Evolutionary conservation across 2,113 vertebrate genomes (phyloP).

Genomic region (Ibidorhyncha struthersii): DNA sequence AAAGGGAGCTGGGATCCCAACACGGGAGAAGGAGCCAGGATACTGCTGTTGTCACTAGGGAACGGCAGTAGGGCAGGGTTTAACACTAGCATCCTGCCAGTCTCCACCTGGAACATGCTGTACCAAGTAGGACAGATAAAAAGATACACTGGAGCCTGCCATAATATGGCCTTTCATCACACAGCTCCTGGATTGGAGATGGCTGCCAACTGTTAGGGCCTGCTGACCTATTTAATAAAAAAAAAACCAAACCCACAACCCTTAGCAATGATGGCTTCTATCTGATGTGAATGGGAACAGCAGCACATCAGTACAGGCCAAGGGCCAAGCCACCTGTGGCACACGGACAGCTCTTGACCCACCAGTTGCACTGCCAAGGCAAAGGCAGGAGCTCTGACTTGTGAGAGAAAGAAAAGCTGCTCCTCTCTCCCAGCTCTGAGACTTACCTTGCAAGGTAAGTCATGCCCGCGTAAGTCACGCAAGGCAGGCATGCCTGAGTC

Average conservation of each 20-base stretch:
- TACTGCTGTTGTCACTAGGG: background rate
- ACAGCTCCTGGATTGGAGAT: background rate
- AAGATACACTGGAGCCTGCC: constrained; percentile 48
- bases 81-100: constrained; percentile 6
- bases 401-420: background rate
- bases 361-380: background rate
- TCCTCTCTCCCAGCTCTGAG: background rate
- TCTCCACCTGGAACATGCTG: constrained; percentile 42
- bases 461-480: too few relatives aligned
- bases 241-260: background rate
- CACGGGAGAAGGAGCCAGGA: background rate
- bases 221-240: constrained; percentile 37
- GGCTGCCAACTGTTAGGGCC: constrained; percentile 30
- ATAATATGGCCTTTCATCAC: constrained; percentile 44
- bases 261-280: background rate
- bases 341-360: background rate
- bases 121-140: constrained; percentile 51
- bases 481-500: background rate
- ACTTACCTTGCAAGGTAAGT: background rate
- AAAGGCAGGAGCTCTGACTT: constrained; percentile 18
- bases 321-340: background rate
- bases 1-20: background rate
- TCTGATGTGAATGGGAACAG: background rate
- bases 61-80: background rate
- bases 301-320: background rate